phyloP scores from a whole-genome alignment of 2,888 invertebrate genomes.

The Anaspis maculata region DNA sequence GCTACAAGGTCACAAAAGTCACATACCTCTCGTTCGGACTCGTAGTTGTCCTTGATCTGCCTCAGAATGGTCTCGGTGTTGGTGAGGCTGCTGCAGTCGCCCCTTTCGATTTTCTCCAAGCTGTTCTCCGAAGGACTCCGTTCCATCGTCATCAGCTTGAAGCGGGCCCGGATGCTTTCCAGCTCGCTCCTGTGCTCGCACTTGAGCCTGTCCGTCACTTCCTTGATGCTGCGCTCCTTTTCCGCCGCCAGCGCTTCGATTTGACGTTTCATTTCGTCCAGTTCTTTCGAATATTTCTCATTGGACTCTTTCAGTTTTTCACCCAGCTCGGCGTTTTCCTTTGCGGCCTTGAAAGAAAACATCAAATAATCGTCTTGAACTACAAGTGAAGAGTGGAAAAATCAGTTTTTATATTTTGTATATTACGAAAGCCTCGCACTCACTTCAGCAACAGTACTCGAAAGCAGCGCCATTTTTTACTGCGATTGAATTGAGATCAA shows the following conservation, averaged over 20 bases:
- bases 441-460: too few relatives aligned
- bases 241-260: constrained; percentile 42
- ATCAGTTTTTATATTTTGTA: too few relatives aligned
- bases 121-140: constrained; percentile 73
- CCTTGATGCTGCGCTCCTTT: constrained; percentile 52
- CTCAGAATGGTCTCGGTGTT: constrained; percentile 58
- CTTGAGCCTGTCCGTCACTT: constrained; percentile 59
- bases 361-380: too few relatives aligned
- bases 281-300: constrained; percentile 10
- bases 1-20: too few relatives aligned
- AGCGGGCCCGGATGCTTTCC: constrained; percentile 65
- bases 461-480: too few relatives aligned
- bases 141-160: constrained; percentile 66
- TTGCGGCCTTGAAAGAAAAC: too few relatives aligned
- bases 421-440: too few relatives aligned
- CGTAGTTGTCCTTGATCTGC: constrained; percentile 60
- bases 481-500: too few relatives aligned
- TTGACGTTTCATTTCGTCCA: constrained; percentile 17
- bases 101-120: constrained; percentile 66
- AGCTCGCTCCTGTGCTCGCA: constrained; percentile 70
- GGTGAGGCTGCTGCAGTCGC: constrained; percentile 49
- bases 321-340: constrained; percentile 23
- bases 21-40: constrained; percentile 52
- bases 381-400: too few relatives aligned
- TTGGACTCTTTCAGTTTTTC: constrained; percentile 27